These are phyloP conservation scores for Dicrurus megarhynchus DNA, from an alignment of 2,113 vertebrate genomes.

Conservation along the genomic window DNA sequence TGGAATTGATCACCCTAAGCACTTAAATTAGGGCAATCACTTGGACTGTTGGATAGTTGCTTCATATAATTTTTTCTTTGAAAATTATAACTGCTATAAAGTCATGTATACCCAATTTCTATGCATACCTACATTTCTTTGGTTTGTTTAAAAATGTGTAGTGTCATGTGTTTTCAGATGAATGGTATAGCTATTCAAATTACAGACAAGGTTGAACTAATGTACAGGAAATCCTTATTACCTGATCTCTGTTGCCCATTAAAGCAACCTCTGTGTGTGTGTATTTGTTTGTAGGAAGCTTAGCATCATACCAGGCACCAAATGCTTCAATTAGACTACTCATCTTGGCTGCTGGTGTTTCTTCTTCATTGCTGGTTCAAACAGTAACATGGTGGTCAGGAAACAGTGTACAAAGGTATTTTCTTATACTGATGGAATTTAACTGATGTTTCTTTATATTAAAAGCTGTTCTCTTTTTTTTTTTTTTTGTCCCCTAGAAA, in stretches of 20 bases:
- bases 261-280: not conserved
- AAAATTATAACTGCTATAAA: not conserved
- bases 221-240: not conserved
- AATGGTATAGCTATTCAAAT: not conserved
- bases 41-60: not conserved
- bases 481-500: not conserved
- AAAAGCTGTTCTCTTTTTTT: not conserved
- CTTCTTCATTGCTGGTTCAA: conserved; percentile 69
- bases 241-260: not conserved
- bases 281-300: conserved; percentile 57
- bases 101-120: not conserved
- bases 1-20: not conserved
- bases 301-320: conserved; percentile 70
- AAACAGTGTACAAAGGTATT: conserved; percentile 72
- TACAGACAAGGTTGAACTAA: not conserved
- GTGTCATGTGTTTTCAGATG: not conserved
- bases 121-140: not conserved
- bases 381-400: conserved; percentile 75
- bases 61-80: not conserved
- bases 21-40: not conserved
- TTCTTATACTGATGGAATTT: not conserved
- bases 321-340: conserved; percentile 50
- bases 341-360: conserved; percentile 67
- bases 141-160: not conserved
- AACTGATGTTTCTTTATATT: not conserved